Base-by-base conservation (phyloP, 2,888 invertebrate species). In the Hydroisotoma schaefferi region DNA sequence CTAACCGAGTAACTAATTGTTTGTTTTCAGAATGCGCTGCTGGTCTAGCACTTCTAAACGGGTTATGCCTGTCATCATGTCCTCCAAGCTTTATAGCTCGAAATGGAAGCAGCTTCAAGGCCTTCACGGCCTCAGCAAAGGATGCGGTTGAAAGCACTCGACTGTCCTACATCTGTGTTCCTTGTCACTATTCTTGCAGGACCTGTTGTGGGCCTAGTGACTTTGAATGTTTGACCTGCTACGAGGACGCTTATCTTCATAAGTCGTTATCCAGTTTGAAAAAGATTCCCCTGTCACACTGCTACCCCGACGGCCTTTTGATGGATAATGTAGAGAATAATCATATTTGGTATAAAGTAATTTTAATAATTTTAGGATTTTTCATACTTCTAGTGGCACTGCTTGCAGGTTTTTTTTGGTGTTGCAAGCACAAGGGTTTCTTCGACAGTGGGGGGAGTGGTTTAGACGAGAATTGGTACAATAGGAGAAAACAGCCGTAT, bases 161-260 rank as follows among this genome's bases (percentile, higher is more conserved):
- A 18, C 26, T 49, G 8, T n/a, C 49, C 51, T 63, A 75, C 74
- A 47, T 60, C 4, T 88, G 88, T 74, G 77, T 83, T 2, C 77
- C 80, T 28, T 89, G 89, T 75, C 88, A 89, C 77, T 88, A 88
- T 75, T 82, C 85, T n/a, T 89, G 89, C 75, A 80, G 81, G 59
- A 80, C 80, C 10, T 89, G 89, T 74, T 76, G 78, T 6, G 88
- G 88, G 10, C 84, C 87, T 6, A 81, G 82, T 70, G 84, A 85
- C 76, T 83, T 82, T 73, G 84, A 88, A 73, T 89, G 88, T 76
- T 76, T 80, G 43, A 78, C 81, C 4, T 89, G 88, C 76, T 82
- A 82, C 74, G 80, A 81, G 5, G 88, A 88, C 75, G 84, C 87
- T 4, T 57, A 65, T 25, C 68, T 76, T 6, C 63, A 66, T 27